Evolutionary conservation across 2,113 vertebrate genomes (phyloP).

Genomic region (rat (Rattus norvegicus)): GRCr8 NC_086032.1:87538001-87538500

Average conservation of each 20-base stretch:
- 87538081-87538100: accelerated
- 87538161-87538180: neutral
- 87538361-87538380: slow-evolving; percentile 54
- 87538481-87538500: neutral
- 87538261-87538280: neutral
- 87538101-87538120: accelerated
- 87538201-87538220: neutral
- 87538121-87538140: neutral
- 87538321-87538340: neutral
- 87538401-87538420: slow-evolving; percentile 3
- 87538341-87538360: neutral
- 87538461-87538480: neutral
- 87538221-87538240: accelerated
- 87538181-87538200: neutral
- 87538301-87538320: neutral
- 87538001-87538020: neutral
- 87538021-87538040: neutral
- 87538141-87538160: accelerated
- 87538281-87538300: neutral
- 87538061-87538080: neutral
- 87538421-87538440: slow-evolving; percentile 11
- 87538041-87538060: too few species aligned
- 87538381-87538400: slow-evolving; percentile 54
- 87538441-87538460: neutral
- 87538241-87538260: neutral